phyloP scores from a whole-genome alignment of 53 echinoderm and acorn worm species.

The Crossaster papposus region DNA sequence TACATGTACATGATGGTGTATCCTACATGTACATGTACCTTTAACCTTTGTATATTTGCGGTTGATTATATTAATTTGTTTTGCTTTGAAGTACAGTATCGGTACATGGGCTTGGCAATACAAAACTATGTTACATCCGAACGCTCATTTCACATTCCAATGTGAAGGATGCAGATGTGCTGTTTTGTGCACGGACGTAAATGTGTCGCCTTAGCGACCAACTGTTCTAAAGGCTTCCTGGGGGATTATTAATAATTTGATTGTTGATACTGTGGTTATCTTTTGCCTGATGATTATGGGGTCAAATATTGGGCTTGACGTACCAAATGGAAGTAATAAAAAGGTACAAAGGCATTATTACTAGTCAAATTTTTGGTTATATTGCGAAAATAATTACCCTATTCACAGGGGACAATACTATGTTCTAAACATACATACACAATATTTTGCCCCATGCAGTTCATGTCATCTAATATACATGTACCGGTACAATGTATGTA shows the following conservation, averaged over 20 bases:
- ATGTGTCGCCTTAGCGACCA: not conserved
- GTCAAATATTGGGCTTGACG: not conserved
- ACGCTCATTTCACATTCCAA: conserved; percentile 6
- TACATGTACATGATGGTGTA: conserved; percentile 3
- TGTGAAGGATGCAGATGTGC: not conserved
- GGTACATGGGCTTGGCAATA: conserved; percentile 12
- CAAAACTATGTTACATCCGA: conserved; percentile 1
- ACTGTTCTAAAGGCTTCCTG: not conserved
- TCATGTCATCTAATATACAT: too few relatives aligned
- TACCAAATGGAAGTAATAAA: not conserved
- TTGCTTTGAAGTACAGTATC: not conserved
- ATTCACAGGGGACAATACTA: not conserved
- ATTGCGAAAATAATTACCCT: not conserved
- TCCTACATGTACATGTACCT: not conserved
- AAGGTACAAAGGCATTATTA: not conserved
- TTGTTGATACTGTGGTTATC: not conserved
- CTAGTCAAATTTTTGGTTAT: not conserved
- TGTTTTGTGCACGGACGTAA: not conserved
- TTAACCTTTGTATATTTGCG: conserved; percentile 43
- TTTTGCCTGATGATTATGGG: not conserved
- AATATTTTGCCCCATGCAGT: too few relatives aligned
- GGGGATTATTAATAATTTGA: not conserved
- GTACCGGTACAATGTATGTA: too few relatives aligned
- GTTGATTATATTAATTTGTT: not conserved
- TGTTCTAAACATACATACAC: too few relatives aligned